phyloP scores from a whole-genome alignment of 2,797 vertebrate genomes.

The Acanthiza pusilla region DNA sequence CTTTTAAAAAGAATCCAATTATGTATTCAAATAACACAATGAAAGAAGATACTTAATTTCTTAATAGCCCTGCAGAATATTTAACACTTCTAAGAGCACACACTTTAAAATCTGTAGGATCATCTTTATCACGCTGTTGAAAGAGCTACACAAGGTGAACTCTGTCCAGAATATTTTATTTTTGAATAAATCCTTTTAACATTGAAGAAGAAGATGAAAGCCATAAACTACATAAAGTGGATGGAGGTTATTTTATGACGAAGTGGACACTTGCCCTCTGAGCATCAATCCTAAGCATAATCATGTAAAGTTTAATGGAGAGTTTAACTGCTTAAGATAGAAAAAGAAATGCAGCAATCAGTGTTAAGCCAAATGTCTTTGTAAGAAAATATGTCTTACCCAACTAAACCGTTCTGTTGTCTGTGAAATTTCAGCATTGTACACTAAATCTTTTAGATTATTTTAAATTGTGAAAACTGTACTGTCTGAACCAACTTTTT shows the following conservation, averaged over 20 bases:
- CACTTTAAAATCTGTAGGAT: neutral
- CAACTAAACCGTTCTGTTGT: neutral
- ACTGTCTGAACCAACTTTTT: neutral
- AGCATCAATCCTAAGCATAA: neutral
- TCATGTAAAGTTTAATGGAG: neutral
- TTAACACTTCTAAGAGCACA: neutral
- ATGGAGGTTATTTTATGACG: neutral
- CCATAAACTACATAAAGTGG: neutral
- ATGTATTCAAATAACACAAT: neutral
- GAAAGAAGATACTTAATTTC: neutral
- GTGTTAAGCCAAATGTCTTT: neutral
- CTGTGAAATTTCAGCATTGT: neutral
- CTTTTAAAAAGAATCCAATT: neutral
- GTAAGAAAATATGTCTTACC: fast-evolving
- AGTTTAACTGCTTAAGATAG: neutral
- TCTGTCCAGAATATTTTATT: neutral
- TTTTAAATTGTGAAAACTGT: neutral
- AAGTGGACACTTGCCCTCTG: neutral
- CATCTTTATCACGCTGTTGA: neutral
- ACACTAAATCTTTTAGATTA: neutral
- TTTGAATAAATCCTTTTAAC: neutral
- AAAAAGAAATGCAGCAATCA: neutral
- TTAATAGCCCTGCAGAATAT: neutral
- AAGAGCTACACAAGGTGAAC: neutral
- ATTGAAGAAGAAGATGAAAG: neutral